phyloP scores from a whole-genome alignment of 2,888 invertebrate species.

The Acanthosepion lycidas region DNA sequence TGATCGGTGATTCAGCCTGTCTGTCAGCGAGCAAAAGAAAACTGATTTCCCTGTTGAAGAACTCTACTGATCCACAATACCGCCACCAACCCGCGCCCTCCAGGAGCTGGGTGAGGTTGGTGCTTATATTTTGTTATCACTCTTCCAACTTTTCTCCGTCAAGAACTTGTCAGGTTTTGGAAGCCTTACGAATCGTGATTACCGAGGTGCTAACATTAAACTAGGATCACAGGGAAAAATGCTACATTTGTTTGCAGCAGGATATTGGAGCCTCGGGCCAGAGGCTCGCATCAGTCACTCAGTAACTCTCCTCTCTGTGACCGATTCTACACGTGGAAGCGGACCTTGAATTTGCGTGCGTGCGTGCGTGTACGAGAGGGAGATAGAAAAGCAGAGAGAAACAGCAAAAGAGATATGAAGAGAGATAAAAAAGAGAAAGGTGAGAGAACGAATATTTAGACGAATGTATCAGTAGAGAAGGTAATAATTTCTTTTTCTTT shows the following conservation, averaged over 20 bases:
- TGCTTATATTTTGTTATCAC: neutral
- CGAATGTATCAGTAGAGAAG: no score
- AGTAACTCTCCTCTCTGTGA: neutral
- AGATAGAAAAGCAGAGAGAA: no score
- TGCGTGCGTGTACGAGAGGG: neutral
- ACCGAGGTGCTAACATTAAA: slow-evolving; percentile 8
- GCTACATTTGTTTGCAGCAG: neutral
- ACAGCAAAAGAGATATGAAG: no score
- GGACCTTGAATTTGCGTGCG: neutral
- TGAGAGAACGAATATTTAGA: no score
- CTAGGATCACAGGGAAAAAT: slow-evolving; percentile 1
- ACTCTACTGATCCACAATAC: no score
- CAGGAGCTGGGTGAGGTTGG: neutral
- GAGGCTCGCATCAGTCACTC: neutral
- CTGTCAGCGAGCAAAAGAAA: no score
- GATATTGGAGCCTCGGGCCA: neutral
- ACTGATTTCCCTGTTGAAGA: no score
- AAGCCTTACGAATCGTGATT: slow-evolving; percentile 15
- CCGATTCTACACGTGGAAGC: neutral
- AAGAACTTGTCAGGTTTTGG: neutral
- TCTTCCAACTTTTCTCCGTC: neutral
- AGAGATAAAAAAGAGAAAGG: no score
- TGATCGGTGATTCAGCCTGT: no score
- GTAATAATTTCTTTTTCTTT: neutral
- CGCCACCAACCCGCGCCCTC: neutral